Conservation (phyloP, 2,888 invertebrate species). For the Hydrotaea diabolus region DNA sequence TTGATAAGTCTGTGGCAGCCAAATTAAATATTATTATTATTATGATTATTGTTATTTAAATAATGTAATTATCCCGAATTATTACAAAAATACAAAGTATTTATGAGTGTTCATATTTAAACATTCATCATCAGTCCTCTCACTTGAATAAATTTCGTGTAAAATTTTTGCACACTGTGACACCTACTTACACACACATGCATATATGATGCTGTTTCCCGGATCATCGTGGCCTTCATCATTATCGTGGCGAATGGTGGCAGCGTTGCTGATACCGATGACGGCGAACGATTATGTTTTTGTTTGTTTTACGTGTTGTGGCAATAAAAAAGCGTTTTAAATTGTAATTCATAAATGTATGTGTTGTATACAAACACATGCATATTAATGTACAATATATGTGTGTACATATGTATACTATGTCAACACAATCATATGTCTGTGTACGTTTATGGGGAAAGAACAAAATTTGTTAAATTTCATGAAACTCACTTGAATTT, state of each 20-base stretch:
- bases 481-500: too few species aligned
- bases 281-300: conserved; percentile 27
- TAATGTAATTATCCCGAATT: conserved; percentile 65
- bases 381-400: conserved; percentile 1
- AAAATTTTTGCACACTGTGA: neutral
- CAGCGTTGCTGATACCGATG: neutral
- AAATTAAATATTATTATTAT: conserved; percentile 27
- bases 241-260: neutral
- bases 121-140: conserved; percentile 21
- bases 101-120: conserved; percentile 53
- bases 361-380: conserved; percentile 2
- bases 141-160: neutral
- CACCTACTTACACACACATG: too few species aligned
- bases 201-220: neutral
- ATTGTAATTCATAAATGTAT: conserved; percentile 39
- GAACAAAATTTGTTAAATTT: too few species aligned
- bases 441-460: too few species aligned
- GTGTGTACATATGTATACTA: neutral
- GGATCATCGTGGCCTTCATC: too few species aligned
- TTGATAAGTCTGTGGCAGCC: conserved; percentile 2
- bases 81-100: conserved; percentile 58
- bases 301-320: conserved; percentile 48
- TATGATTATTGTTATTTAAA: conserved; percentile 64
- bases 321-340: conserved; percentile 47
- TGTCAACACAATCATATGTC: conserved; percentile 9